These are phyloP conservation scores for Chlamydotis undulata DNA, from an alignment of 2,113 vertebrate species.

Conservation along the genomic window DNA sequence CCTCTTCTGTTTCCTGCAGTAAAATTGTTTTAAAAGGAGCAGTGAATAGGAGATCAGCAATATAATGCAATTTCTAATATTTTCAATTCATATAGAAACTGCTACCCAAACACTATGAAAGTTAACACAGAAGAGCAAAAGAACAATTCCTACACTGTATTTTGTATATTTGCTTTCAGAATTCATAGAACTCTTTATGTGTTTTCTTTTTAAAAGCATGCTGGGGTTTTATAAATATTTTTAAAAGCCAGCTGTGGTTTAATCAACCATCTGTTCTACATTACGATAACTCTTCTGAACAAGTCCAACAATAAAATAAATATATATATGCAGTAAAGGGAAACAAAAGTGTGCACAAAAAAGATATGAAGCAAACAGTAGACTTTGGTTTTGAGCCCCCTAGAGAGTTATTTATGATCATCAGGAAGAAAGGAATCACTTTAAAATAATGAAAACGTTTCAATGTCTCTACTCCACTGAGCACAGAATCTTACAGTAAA, in stretches of 20 bases:
- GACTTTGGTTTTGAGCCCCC: neutral
- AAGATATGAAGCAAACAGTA: neutral
- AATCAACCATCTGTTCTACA: conserved; percentile 47
- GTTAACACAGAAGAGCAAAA: neutral
- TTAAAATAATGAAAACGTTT: conserved; percentile 53
- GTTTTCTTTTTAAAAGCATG: conserved; percentile 5
- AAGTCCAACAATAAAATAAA: neutral
- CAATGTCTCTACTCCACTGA: neutral
- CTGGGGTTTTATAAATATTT: neutral
- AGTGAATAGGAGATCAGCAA: neutral
- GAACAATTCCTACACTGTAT: neutral
- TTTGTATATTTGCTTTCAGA: neutral
- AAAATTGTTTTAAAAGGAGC: neutral
- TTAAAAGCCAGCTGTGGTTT: conserved; percentile 36
- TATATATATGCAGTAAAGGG: neutral
- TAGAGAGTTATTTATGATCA: conserved; percentile 21
- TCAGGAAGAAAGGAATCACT: conserved; percentile 26
- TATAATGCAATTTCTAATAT: neutral
- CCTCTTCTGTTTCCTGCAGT: neutral
- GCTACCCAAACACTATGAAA: neutral
- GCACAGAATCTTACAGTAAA: conserved; percentile 13
- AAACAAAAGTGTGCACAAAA: neutral
- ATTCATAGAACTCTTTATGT: neutral
- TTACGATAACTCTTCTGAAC: neutral
- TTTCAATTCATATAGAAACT: neutral